A percentile compares a stretch with the other conserved stretches of the same genome.
Conservation (phyloP, 2,888 invertebrate genomes). For the Eulithis testata region DNA sequence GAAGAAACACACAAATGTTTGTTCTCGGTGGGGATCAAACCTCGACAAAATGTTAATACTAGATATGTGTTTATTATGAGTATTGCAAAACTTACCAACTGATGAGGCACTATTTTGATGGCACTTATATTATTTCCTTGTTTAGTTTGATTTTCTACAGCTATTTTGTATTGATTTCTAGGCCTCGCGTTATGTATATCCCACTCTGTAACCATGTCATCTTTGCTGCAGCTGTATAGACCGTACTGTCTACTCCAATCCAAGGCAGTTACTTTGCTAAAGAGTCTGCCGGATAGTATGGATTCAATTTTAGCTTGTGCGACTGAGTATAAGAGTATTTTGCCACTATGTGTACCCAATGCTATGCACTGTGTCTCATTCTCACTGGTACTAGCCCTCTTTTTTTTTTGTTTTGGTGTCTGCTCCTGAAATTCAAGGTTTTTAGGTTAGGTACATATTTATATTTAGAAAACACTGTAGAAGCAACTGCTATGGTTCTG, state of each 20-base stretch:
- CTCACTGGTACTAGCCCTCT: slow-evolving; percentile 59
- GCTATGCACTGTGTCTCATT: slow-evolving; percentile 83
- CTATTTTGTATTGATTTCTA: slow-evolving; percentile 78
- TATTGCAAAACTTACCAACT: slow-evolving; percentile 61
- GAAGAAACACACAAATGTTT: too few species aligned
- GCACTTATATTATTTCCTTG: slow-evolving; percentile 81
- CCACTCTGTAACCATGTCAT: slow-evolving; percentile 84
- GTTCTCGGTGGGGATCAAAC: too few species aligned
- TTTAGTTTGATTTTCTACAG: slow-evolving; percentile 88
- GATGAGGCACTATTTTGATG: slow-evolving; percentile 85
- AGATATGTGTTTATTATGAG: too few species aligned
- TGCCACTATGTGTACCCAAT: slow-evolving; percentile 90
- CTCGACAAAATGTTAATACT: too few species aligned
- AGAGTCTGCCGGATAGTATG: slow-evolving; percentile 78
- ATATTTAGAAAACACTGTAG: slow-evolving; percentile 13
- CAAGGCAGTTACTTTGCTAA: slow-evolving; percentile 72
- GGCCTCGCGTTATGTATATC: slow-evolving; percentile 75
- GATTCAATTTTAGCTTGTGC: slow-evolving; percentile 86
- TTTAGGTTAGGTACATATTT: slow-evolving; percentile 51
- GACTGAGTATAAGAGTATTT: slow-evolving; percentile 89
- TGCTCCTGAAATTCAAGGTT: slow-evolving; percentile 44
- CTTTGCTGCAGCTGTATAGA: slow-evolving; percentile 81
- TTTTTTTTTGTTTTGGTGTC: slow-evolving; percentile 52
- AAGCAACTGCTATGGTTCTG: neutral
- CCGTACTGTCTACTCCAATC: slow-evolving; percentile 84